phyloP scores from a whole-genome alignment of 1,140 invertebrate genomes.

The Chlorops oryzae region DNA sequence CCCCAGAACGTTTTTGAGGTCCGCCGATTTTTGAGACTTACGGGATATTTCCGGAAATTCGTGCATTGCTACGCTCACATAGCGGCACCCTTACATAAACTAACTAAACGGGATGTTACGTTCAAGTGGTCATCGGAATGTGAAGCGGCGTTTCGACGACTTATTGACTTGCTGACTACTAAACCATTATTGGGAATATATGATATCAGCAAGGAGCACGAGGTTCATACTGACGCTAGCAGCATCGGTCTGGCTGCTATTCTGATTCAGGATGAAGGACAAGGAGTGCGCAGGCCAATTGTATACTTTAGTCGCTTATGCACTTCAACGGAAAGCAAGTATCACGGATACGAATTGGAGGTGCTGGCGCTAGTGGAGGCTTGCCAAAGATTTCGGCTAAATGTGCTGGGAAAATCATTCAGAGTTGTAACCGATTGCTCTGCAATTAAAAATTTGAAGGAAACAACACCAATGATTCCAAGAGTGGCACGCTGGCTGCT shows the following conservation, averaged over 20 bases:
- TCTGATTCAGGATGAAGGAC: conserved; percentile 23
- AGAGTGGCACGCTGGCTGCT: conserved; percentile 32
- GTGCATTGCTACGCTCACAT: conserved; percentile 17
- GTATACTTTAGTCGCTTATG: conserved; percentile 15
- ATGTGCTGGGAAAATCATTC: conserved; percentile 41
- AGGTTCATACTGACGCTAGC: conserved; percentile 36
- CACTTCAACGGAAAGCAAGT: conserved; percentile 21
- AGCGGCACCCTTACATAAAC: conserved; percentile 19
- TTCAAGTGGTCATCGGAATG: not conserved
- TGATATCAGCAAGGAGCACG: not conserved
- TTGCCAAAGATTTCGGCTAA: conserved; percentile 19
- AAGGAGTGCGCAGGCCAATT: conserved; percentile 8
- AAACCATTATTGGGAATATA: not conserved
- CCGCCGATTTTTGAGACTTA: conserved; percentile 27
- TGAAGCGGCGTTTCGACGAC: conserved; percentile 4
- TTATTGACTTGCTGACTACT: not conserved
- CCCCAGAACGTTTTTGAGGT: conserved; percentile 29
- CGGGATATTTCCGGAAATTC: conserved; percentile 24
- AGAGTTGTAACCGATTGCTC: conserved; percentile 36
- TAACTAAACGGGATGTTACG: conserved; percentile 14
- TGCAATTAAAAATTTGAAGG: conserved; percentile 34
- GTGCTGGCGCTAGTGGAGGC: not conserved
- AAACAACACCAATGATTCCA: conserved; percentile 24
- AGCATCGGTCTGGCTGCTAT: conserved; percentile 20
- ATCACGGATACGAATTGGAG: conserved; percentile 33